Evolutionary conservation across 2,797 vertebrate genomes (phyloP).

Genomic region (Hoplostethus atlanticus): DNA sequence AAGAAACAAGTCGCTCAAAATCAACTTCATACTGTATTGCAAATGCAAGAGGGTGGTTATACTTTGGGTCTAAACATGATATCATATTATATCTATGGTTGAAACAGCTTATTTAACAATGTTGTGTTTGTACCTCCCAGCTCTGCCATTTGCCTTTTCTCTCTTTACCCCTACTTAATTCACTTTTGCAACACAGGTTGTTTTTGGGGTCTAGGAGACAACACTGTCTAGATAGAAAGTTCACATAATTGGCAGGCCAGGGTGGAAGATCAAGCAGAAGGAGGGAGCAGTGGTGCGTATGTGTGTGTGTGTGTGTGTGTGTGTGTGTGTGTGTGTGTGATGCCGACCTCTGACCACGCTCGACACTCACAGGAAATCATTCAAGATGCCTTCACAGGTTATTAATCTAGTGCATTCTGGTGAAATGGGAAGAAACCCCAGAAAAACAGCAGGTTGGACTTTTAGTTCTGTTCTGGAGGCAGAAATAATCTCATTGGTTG

Average conservation of each 20-base stretch:
- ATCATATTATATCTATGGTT: constrained; percentile 12
- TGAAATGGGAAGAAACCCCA: constrained; percentile 13
- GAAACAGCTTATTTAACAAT: not conserved
- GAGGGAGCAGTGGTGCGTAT: constrained; percentile 30
- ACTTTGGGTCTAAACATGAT: not conserved
- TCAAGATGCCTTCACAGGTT: constrained; percentile 45
- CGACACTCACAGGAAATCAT: constrained; percentile 46
- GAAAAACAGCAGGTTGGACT: not conserved
- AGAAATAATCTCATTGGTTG: no score
- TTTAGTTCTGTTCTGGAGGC: not conserved
- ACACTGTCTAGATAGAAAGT: constrained; percentile 22
- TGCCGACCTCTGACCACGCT: constrained; percentile 41
- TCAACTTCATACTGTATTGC: constrained; percentile 44
- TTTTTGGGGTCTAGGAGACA: not conserved
- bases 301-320: not conserved
- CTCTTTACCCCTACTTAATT: not conserved
- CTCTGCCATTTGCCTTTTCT: constrained; percentile 6
- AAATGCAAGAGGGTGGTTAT: constrained; percentile 28
- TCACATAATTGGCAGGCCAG: constrained; percentile 54
- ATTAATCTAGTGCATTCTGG: constrained; percentile 14
- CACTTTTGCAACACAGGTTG: not conserved
- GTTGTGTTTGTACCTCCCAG: constrained; percentile 16
- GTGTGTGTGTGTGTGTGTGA: constrained; percentile 11
- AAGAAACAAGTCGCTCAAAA: constrained; percentile 63
- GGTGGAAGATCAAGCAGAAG: constrained; percentile 60